These are phyloP conservation scores for Ptychobarbus kaznakovi DNA, from an alignment of 2,797 vertebrate species.

Conservation along the genomic window DNA sequence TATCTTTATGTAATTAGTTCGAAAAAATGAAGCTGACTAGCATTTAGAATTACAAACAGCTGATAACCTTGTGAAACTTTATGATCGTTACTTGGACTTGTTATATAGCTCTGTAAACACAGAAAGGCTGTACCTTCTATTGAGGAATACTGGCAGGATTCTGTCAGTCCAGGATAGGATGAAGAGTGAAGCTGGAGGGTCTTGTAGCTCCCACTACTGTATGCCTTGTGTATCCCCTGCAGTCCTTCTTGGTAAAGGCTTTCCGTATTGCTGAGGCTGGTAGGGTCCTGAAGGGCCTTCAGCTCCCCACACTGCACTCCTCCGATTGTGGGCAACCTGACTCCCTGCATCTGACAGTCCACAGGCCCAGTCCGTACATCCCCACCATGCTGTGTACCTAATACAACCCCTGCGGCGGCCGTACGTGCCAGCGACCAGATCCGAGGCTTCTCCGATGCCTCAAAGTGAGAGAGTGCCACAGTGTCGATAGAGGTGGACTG, in stretches of 20 bases:
- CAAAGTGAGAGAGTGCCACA: conserved; percentile 77
- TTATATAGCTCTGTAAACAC: background rate
- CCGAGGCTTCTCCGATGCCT: conserved; percentile 84
- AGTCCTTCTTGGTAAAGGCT: conserved; percentile 76
- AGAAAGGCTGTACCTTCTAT: conserved; percentile 83
- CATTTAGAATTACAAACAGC: background rate
- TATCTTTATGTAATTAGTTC: background rate
- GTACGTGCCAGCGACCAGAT: conserved; percentile 96
- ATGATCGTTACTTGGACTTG: background rate
- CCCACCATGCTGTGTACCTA: conserved; percentile 70
- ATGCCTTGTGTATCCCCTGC: conserved; percentile 79
- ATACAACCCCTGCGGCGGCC: conserved; percentile 78
- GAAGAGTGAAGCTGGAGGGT: conserved; percentile 85
- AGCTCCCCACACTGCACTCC: conserved; percentile 72
- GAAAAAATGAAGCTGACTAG: background rate
- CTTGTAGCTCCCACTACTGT: conserved; percentile 82
- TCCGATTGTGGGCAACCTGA: conserved; percentile 65
- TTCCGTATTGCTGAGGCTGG: conserved; percentile 70
- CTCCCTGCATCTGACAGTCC: conserved; percentile 78
- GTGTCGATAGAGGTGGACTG: conserved; percentile 59
- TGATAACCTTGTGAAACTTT: background rate
- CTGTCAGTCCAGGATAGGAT: conserved; percentile 78
- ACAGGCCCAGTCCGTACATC: conserved; percentile 75
- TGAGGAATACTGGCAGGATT: conserved; percentile 84
- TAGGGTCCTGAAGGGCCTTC: conserved; percentile 71